phyloP scores from a whole-genome alignment of 1,140 invertebrate species.

The Delia radicum region DNA sequence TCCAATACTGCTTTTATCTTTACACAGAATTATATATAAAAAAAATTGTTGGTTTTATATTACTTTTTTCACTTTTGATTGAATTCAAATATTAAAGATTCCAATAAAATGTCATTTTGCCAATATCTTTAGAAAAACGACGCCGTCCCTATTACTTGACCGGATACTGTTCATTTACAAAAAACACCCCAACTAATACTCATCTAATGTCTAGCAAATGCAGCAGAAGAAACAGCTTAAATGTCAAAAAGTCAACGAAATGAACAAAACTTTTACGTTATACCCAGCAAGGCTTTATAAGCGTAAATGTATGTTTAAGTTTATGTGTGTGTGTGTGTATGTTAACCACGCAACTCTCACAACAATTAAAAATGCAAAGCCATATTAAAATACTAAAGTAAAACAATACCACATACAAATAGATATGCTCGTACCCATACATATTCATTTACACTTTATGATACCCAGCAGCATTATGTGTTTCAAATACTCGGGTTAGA shows the following conservation, averaged over 20 bases:
- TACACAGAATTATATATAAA: too few relatives aligned
- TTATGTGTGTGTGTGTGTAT: background rate
- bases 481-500: too few relatives aligned
- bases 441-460: background rate
- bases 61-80: too few relatives aligned
- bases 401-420: background rate
- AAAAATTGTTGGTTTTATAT: too few relatives aligned
- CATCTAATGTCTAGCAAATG: constrained; percentile 2
- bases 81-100: too few relatives aligned
- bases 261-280: constrained; percentile 9
- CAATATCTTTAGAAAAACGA: too few relatives aligned
- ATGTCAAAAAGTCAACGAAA: constrained; percentile 22
- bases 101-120: too few relatives aligned
- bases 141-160: too few relatives aligned
- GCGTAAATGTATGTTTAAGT: background rate
- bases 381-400: background rate
- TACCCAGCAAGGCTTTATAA: background rate
- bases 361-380: constrained; percentile 6
- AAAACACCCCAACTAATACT: too few relatives aligned
- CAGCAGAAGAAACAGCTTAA: background rate
- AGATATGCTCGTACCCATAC: background rate
- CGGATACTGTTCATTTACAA: too few relatives aligned
- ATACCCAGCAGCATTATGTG: too few relatives aligned
- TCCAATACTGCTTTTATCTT: too few relatives aligned
- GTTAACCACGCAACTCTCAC: background rate